Conservation (phyloP, 2,113 vertebrate genomes). For the Mystacornis crossleyi region DNA sequence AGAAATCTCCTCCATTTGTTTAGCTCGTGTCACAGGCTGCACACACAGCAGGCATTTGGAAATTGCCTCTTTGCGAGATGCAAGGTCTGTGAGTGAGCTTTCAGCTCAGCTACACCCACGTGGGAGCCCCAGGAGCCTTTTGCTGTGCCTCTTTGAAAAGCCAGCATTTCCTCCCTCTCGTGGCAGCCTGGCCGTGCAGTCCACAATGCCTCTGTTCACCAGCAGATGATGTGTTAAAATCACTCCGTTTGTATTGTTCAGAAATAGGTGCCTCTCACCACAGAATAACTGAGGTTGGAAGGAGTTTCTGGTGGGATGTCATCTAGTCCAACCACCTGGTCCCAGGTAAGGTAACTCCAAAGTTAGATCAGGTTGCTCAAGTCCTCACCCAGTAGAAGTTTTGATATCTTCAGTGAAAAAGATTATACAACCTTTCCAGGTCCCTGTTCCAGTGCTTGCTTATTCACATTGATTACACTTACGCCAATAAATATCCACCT, state of each 20-base stretch:
- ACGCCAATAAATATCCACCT: not conserved
- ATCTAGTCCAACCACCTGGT: not conserved
- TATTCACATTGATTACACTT: not conserved
- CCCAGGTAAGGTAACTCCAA: not conserved
- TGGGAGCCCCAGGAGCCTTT: not conserved
- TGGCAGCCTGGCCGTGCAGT: not conserved
- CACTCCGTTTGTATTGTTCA: not conserved
- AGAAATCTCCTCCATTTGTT: not conserved
- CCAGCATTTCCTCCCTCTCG: conserved; percentile 10
- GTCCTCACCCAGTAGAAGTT: not conserved
- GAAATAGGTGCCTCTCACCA: not conserved
- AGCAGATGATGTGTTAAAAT: accelerated
- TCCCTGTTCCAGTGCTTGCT: not conserved
- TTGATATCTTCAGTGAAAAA: not conserved
- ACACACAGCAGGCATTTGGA: not conserved
- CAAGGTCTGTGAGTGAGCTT: not conserved
- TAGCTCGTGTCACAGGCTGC: not conserved
- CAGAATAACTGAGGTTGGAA: not conserved
- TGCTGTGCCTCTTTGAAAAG: accelerated
- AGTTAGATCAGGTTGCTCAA: not conserved
- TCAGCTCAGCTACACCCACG: not conserved
- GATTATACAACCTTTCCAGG: not conserved
- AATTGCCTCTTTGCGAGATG: not conserved
- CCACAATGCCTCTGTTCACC: accelerated
- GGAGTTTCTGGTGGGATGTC: not conserved